Percentiles rank a stretch among this genome's conserved stretches.
Evolutionary conservation across 2,797 vertebrate genomes (phyloP).

Genomic region (Pogonophryne albipinna): DNA sequence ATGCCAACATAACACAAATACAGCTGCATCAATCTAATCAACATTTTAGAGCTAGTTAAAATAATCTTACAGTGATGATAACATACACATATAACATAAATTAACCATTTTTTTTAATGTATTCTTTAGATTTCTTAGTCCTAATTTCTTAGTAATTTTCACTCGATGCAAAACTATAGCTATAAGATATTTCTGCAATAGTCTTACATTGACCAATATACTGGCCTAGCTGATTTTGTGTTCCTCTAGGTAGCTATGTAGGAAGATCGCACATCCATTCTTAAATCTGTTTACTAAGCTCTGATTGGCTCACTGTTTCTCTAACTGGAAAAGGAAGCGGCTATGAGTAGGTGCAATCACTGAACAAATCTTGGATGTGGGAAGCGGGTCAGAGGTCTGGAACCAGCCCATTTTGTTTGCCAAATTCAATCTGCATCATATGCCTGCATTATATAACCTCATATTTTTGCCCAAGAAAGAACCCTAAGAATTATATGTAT

Average conservation of each 20-base stretch:
- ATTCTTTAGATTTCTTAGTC: no score
- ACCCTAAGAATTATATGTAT: not conserved
- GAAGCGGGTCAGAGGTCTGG: constrained; percentile 4
- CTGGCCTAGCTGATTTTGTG: not conserved
- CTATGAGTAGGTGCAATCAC: not conserved
- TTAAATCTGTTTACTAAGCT: not conserved
- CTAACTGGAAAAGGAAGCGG: constrained; percentile 3
- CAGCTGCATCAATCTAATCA: not conserved
- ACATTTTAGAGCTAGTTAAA: not conserved
- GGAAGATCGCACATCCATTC: not conserved
- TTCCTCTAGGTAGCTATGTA: not conserved
- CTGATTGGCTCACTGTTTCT: not conserved
- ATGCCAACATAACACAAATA: not conserved
- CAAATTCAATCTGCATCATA: not conserved
- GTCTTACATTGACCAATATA: not conserved
- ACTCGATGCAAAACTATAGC: not conserved
- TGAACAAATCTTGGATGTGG: constrained; percentile 14
- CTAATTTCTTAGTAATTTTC: not conserved
- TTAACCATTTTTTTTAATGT: no score
- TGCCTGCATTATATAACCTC: constrained; percentile 2
- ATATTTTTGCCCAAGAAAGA: not conserved
- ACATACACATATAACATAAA: no score
- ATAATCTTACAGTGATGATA: no score
- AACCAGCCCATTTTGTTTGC: constrained; percentile 5
- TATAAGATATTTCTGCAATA: not conserved